Base-by-base conservation (phyloP, 2,113 vertebrate species). In the Caranx melampygus region DNA sequence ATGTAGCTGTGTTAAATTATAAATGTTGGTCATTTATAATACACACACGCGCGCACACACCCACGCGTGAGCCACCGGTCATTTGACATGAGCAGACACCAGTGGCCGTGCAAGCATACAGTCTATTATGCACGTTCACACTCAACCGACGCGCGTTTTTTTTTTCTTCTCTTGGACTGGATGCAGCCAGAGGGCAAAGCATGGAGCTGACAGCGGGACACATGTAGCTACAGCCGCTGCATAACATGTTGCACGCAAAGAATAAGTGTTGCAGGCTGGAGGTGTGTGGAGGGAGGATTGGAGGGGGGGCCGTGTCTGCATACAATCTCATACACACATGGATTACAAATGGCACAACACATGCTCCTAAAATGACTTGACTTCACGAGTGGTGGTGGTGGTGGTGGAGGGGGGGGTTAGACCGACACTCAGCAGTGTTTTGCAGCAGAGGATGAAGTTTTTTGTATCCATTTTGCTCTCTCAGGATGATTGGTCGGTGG, bases 61-160 rank as follows among this genome's bases (percentile, higher is more conserved):
- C 16, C 47, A 49, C 47, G 18, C 47, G 16, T 49, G 62, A 11
- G 66, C 55, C 75, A 45, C 55, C 18, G 66, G 37, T 26, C 68
- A 62, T 68, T 72, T 83, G 78, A 84, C 72, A 45, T 6, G 54
- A 73, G 66, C 55, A 72, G 65, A 78, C 60, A 73, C 83, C 64
- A 44, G 74, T 57, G 72, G 64, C 7, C 42, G 47, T 31, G 26
- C 75, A 49, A 45, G 63, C 65, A 44, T 71, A 54, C 40, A 42
- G 9, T 42, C 37, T 37, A 37, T 37, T 57, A 70, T 77, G 60
- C 55, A 69, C 49, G 75, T 67, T 87, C 77, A 85, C 81, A 55
- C 86, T 77, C 16, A 10, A 47, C 55, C 64, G 52, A 44, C 57
- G 62, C 45, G 59, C 45, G 44, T 57, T 71, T 16, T 58, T 89